Conservation (phyloP, 2,797 vertebrate species). For the Labroides dimidiatus region DNA sequence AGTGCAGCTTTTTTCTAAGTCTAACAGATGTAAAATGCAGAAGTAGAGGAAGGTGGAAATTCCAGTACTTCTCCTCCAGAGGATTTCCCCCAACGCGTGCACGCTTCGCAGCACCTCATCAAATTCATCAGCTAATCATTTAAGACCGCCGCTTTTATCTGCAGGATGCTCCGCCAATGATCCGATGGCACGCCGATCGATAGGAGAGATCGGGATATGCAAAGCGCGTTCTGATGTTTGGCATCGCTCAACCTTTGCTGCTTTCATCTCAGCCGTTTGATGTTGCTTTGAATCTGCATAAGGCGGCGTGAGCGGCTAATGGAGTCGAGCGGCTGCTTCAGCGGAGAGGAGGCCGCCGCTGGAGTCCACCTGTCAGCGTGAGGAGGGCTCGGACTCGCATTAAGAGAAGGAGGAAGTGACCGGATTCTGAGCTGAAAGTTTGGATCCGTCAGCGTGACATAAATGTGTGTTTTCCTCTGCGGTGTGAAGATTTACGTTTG, state of each 20-base stretch:
- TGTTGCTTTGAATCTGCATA: constrained; percentile 76
- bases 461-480: too few relatives aligned
- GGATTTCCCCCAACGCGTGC: constrained; percentile 25
- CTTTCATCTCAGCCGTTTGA: constrained; percentile 82
- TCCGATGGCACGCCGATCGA: constrained; percentile 73
- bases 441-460: too few relatives aligned
- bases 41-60: constrained; percentile 51
- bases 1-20: constrained; percentile 38
- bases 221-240: constrained; percentile 78
- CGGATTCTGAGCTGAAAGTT: too few relatives aligned
- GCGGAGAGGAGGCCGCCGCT: constrained; percentile 33
- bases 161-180: constrained; percentile 61
- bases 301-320: constrained; percentile 55
- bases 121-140: constrained; percentile 82
- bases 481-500: constrained; percentile 15
- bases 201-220: constrained; percentile 77
- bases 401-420: too few relatives aligned
- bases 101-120: constrained; percentile 62
- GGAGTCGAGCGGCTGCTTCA: constrained; percentile 62
- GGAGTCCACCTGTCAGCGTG: constrained; percentile 74
- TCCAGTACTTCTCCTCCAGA: constrained; percentile 58
- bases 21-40: constrained; percentile 64
- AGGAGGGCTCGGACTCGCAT: too few relatives aligned
- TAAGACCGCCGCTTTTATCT: constrained; percentile 79
- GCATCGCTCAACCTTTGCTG: constrained; percentile 75